Percentiles rank a stretch among this genome's conserved stretches.
Evolutionary conservation across 2,113 vertebrate genomes (phyloP).

Genomic region (Eurypyga helias): DNA sequence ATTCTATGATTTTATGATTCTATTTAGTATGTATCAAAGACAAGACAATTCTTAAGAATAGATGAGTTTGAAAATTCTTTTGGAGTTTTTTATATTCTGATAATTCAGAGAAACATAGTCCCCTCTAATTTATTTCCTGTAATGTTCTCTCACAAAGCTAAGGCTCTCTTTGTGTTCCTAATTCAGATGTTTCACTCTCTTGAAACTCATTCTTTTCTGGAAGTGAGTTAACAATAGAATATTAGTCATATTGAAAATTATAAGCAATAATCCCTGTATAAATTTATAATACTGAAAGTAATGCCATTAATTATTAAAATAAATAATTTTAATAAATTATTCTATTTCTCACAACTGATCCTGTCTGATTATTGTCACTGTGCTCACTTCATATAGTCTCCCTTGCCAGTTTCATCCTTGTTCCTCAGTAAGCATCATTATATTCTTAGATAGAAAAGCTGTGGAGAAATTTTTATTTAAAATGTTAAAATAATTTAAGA

Average conservation of each 20-base stretch:
- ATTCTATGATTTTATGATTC: not conserved
- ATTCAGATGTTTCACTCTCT: not conserved
- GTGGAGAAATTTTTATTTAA: not conserved
- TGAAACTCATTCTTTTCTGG: not conserved
- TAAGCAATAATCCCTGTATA: not conserved
- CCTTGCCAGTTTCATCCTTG: not conserved
- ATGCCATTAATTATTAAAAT: not conserved
- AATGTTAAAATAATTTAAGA: not conserved
- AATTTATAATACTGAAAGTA: not conserved
- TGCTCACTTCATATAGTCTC: not conserved
- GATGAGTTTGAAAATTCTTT: not conserved
- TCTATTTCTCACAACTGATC: not conserved
- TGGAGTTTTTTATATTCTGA: not conserved
- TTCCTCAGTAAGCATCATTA: not conserved
- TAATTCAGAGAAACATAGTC: not conserved
- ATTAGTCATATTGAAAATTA: not conserved
- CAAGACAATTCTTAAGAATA: not conserved
- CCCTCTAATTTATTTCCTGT: not conserved
- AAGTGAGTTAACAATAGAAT: not conserved
- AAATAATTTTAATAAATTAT: not conserved
- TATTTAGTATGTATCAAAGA: not conserved
- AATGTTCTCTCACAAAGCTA: not conserved
- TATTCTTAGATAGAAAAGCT: not conserved
- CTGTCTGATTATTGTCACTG: not conserved
- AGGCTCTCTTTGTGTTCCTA: not conserved